Conservation (phyloP, 2,113 vertebrate genomes). For the Gadus chalcogrammus region DNA sequence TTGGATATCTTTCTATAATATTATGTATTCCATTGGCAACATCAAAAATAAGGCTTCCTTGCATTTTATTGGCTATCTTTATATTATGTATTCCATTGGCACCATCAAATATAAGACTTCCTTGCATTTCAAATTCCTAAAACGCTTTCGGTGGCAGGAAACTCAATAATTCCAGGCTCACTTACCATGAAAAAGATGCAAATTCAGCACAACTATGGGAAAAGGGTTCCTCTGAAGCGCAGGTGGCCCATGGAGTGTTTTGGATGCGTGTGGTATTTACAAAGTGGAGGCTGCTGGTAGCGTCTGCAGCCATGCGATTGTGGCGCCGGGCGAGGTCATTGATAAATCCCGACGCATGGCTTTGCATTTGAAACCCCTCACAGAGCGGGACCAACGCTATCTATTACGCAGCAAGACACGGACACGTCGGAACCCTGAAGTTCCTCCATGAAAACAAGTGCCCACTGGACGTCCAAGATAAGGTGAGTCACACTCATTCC, state of each 20-base stretch:
- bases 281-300: not conserved
- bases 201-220: not conserved
- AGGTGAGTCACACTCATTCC: constrained; percentile 69
- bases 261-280: not conserved
- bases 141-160: too few relatives aligned
- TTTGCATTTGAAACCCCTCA: not conserved
- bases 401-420: constrained; percentile 94
- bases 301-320: not conserved
- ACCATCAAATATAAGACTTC: too few relatives aligned
- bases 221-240: not conserved
- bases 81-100: too few relatives aligned
- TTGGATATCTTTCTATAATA: too few relatives aligned
- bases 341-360: constrained; percentile 27
- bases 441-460: constrained; percentile 91
- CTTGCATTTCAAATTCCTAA: too few relatives aligned
- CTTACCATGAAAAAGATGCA: too few relatives aligned
- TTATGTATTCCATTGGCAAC: too few relatives aligned
- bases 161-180: too few relatives aligned
- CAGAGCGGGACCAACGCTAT: constrained; percentile 93
- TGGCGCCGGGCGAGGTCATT: constrained; percentile 9
- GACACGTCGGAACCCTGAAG: constrained; percentile 89
- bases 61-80: too few relatives aligned
- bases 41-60: too few relatives aligned
- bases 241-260: not conserved
- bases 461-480: constrained; percentile 92